Conservation (phyloP, 1,140 invertebrate genomes). For the Drosophila neocordata region DNA sequence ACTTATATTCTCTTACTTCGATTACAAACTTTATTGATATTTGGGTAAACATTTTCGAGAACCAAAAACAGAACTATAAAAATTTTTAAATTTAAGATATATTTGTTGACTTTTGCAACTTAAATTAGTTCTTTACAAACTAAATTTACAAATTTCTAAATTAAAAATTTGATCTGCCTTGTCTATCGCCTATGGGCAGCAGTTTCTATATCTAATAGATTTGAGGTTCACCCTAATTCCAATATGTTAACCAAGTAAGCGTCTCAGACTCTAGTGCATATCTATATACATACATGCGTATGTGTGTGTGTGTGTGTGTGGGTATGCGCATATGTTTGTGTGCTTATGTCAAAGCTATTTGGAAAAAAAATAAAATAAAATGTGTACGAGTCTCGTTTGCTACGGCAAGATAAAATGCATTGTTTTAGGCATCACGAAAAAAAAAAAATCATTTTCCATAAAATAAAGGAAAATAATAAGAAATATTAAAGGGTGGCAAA, state of each 20-base stretch:
- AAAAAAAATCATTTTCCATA: conserved; percentile 47
- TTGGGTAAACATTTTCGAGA: too few relatives aligned
- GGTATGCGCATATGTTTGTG: conserved; percentile 34
- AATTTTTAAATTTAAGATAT: too few relatives aligned
- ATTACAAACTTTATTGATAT: too few relatives aligned
- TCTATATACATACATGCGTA: conserved; percentile 18
- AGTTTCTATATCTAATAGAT: background rate
- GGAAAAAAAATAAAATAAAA: conserved; percentile 63
- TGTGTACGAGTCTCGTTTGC: conserved; percentile 62
- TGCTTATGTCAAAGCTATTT: conserved; percentile 67
- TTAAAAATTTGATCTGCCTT: too few relatives aligned
- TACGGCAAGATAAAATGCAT: conserved; percentile 72
- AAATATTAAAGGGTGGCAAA: conserved; percentile 44
- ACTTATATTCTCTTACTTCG: too few relatives aligned
- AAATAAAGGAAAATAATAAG: conserved; percentile 49
- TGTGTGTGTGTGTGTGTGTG: conserved; percentile 28
- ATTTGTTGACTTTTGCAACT: too few relatives aligned
- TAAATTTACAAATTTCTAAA: too few relatives aligned
- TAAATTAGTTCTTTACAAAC: too few relatives aligned
- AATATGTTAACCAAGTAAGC: conserved; percentile 27
- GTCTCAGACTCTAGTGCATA: conserved; percentile 44
- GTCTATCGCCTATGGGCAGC: too few relatives aligned
- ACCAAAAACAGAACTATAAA: too few relatives aligned
- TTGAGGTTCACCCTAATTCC: conserved; percentile 46
- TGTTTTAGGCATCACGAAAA: conserved; percentile 48